Percentiles rank a stretch among this genome's conserved stretches.
Evolutionary conservation across 2,888 invertebrate species (phyloP).

Genomic region (Cynaeus angustus): DNA sequence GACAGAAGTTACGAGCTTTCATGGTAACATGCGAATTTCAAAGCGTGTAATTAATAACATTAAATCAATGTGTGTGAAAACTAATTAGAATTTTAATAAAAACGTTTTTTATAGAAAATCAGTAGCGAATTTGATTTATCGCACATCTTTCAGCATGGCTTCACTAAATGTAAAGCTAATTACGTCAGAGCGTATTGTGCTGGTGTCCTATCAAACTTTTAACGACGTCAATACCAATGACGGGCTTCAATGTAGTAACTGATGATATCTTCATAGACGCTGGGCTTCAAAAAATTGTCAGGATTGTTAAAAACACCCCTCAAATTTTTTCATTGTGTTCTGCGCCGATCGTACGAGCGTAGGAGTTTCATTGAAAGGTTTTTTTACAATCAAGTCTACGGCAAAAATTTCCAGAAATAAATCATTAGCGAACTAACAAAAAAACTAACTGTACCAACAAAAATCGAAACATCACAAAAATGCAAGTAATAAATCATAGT

Average conservation of each 20-base stretch:
- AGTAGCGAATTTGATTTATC: constrained; percentile 52
- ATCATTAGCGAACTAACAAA: neutral
- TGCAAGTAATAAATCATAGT: constrained; percentile 5
- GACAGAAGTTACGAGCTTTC: constrained; percentile 6
- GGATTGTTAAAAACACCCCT: constrained; percentile 20
- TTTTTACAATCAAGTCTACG: constrained; percentile 2
- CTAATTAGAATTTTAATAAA: constrained; percentile 19
- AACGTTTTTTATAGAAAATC: constrained; percentile 39
- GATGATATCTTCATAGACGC: constrained; percentile 30
- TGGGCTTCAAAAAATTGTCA: constrained; percentile 33
- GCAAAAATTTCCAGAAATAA: constrained; percentile 3
- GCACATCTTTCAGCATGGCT: constrained; percentile 50
- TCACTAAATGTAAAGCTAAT: constrained; percentile 53
- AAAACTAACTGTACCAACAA: neutral
- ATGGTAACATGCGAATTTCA: neutral
- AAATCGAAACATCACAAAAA: neutral
- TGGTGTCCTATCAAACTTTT: constrained; percentile 47
- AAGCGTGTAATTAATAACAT: neutral
- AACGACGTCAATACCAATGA: constrained; percentile 36
- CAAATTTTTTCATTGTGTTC: constrained; percentile 19
- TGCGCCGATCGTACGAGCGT: constrained; percentile 1
- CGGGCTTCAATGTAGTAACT: constrained; percentile 29
- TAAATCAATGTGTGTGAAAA: neutral
- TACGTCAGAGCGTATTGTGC: constrained; percentile 51
- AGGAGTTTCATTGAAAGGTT: constrained; percentile 8